Evolutionary conservation across 2,113 vertebrate species (phyloP).

Genomic region (Scortum barcoo): DNA sequence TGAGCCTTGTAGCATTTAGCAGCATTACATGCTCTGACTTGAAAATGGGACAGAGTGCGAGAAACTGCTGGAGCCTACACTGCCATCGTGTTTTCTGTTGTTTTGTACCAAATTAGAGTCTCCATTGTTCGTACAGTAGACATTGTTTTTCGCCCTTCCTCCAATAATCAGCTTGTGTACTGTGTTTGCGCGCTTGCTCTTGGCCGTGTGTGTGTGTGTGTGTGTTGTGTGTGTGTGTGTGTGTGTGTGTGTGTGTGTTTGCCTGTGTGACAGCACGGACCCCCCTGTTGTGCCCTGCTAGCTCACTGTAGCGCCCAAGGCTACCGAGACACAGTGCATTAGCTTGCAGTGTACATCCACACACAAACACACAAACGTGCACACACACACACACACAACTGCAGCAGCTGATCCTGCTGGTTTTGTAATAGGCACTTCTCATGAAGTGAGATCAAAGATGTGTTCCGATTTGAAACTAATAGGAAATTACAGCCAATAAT

Average conservation of each 20-base stretch:
- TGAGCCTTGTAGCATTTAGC: constrained; percentile 28
- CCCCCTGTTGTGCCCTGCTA: constrained; percentile 46
- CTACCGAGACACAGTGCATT: constrained; percentile 47
- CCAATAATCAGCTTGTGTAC: background rate
- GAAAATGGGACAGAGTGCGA: constrained; percentile 5
- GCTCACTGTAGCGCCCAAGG: constrained; percentile 48
- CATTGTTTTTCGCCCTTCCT: background rate
- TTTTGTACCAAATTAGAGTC: constrained; percentile 16
- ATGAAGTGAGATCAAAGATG: constrained; percentile 45
- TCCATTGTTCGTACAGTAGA: constrained; percentile 16
- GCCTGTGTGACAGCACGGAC: constrained; percentile 20
- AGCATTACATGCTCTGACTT: constrained; percentile 9
- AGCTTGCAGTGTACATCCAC: background rate
- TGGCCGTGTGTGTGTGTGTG: background rate
- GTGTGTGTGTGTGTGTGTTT: background rate
- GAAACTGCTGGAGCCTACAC: background rate
- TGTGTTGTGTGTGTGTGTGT: background rate
- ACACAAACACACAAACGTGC: background rate
- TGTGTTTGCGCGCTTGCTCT: background rate
- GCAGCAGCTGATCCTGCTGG: constrained; percentile 30
- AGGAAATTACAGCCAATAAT: constrained; percentile 32
- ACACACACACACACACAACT: background rate
- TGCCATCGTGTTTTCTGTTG: background rate
- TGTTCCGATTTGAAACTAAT: constrained; percentile 27
- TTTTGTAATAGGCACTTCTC: constrained; percentile 42